Percentiles rank a stretch among this genome's conserved stretches.
Conservation (phyloP, 2,888 invertebrate genomes). For the Drosophila nr. perissopoda region DNA sequence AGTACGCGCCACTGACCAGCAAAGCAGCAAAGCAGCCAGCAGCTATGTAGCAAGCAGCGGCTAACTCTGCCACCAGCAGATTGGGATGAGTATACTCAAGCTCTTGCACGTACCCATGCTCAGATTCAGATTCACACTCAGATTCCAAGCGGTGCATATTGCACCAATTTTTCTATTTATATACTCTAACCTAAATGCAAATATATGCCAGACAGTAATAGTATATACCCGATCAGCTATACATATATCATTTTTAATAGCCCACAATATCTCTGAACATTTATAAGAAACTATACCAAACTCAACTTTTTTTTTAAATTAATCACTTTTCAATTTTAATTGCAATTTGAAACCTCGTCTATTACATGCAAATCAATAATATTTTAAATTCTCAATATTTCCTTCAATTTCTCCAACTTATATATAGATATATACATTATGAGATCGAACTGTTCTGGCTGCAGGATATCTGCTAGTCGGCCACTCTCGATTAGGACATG, state of each 20-base stretch:
- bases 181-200: background rate
- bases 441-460: background rate
- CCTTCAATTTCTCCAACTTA: background rate
- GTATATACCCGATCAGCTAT: background rate
- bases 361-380: background rate
- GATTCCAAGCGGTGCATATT: conserved; percentile 29
- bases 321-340: background rate
- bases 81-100: conserved; percentile 39
- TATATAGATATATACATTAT: background rate
- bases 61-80: conserved; percentile 27
- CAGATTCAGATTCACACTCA: background rate
- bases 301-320: background rate
- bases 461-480: conserved; percentile 4
- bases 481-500: background rate
- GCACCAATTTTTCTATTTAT: conserved; percentile 46
- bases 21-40: conserved; percentile 6
- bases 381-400: background rate
- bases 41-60: conserved; percentile 7
- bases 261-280: background rate
- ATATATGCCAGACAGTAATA: background rate
- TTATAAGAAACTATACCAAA: background rate
- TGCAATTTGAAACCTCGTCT: background rate
- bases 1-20: conserved; percentile 77
- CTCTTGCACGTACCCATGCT: conserved; percentile 4
- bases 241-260: background rate